Base-by-base conservation (phyloP, 2,113 vertebrate genomes). In the Benitochromis conjunctus region DNA sequence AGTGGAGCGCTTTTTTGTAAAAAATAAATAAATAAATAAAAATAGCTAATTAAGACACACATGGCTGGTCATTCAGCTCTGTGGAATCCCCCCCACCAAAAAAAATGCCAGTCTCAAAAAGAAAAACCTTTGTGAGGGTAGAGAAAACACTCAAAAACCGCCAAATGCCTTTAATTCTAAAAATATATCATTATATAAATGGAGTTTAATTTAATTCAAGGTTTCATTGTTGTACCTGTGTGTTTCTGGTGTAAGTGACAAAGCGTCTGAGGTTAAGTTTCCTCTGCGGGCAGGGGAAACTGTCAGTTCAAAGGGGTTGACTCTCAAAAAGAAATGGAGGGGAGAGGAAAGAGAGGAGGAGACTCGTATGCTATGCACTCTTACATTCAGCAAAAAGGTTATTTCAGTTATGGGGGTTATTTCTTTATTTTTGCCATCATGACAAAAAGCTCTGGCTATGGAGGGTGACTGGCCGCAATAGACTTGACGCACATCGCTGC, bases 31-130 rank as follows among this genome's bases (percentile, higher is more conserved):
- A 29, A 29, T 29, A 6, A 46, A 46, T 26, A 26, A 26, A 92
- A 94, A 82, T 24, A 29, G 83, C 89, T 94, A 93, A 95, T 96
- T 95, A 95, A 90, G 89, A 86, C 87, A 89, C 87, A 89, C 86
- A 86, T 58, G 90, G 78, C 79, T 83, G 91, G 91, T 77, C 91
- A 89, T 88, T 94, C 92, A 89, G 57, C 36, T 57, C 82, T 66
- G 36, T 6, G 3, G 66, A 81, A 80, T 13, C 38, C 43, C 64
- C 77, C 38, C 29, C 60, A 10, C 19, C 5, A 36, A 43, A n/a
- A n/a, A 54, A 36, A 85, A 56, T 41, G 6, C 66, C 26, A 46
- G 9, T 9, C 21, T 83, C 56, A 18, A 6, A 19, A 3, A 31
- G 11, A 48, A 62, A 54, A 66, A 43, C 62, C 41, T 83, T 79